Conservation (phyloP, 1,140 invertebrate genomes). For the Drosophila yakuba region DNA sequence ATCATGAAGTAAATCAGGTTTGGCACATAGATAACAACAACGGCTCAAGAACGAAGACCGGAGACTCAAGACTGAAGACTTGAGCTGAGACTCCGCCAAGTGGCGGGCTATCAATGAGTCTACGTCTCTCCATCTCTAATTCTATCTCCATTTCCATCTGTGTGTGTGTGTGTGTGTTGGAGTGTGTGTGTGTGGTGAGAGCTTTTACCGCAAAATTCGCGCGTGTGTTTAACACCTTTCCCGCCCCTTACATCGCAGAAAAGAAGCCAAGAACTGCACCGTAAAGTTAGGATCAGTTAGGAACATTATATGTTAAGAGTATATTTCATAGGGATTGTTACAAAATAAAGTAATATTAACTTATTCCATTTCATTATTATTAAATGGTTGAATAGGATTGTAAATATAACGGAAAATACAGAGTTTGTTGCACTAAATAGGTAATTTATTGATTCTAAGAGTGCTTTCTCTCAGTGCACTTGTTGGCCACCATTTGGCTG, state of each 20-base stretch:
- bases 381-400: too few relatives aligned
- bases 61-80: conserved; percentile 25
- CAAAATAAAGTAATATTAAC: too few relatives aligned
- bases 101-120: conserved; percentile 57
- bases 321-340: not conserved
- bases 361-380: too few relatives aligned
- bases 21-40: conserved; percentile 82
- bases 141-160: conserved; percentile 10
- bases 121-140: conserved; percentile 30
- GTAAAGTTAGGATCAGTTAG: too few relatives aligned
- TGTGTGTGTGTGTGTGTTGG: conserved; percentile 25
- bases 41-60: conserved; percentile 11
- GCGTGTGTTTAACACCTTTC: conserved; percentile 77
- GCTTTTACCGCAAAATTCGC: conserved; percentile 80
- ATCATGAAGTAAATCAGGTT: conserved; percentile 83
- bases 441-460: too few relatives aligned
- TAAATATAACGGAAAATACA: too few relatives aligned
- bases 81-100: conserved; percentile 45
- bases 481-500: conserved; percentile 16
- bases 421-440: too few relatives aligned
- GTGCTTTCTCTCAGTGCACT: conserved; percentile 5
- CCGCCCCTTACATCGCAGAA: conserved; percentile 39
- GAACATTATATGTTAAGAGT: not conserved
- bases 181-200: conserved; percentile 54
- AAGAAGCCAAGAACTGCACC: too few relatives aligned